Evolutionary conservation across 2,113 vertebrate species (phyloP).

Genomic region (Pterocles burchelli): DNA sequence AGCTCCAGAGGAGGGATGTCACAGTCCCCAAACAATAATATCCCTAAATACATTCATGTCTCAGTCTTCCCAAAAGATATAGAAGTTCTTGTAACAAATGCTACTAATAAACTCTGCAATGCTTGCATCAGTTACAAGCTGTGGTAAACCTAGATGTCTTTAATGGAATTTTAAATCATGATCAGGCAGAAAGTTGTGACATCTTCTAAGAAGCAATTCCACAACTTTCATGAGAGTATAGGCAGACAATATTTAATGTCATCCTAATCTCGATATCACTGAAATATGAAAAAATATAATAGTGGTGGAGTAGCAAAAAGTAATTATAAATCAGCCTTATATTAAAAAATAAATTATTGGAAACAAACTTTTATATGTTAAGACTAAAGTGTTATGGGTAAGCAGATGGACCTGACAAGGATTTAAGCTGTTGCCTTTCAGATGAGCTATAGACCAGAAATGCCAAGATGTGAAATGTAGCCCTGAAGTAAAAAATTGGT

Average conservation of each 20-base stretch:
- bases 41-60: background rate
- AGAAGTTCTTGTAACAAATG: background rate
- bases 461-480: background rate
- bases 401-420: background rate
- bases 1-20: background rate
- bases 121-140: background rate
- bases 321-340: background rate
- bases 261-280: background rate
- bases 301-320: background rate
- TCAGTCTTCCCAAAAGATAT: background rate
- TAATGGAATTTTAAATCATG: background rate
- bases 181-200: background rate
- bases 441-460: background rate
- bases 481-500: conserved; percentile 7
- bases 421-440: background rate
- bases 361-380: background rate
- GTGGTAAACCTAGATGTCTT: background rate
- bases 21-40: background rate
- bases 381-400: background rate
- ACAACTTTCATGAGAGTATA: background rate
- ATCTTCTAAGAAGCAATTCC: background rate
- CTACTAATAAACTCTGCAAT: background rate
- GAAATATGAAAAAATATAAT: background rate
- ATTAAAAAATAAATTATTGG: background rate
- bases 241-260: background rate